Conservation (phyloP, 2,888 invertebrate species). For the Sepioteuthis lessoniana region DNA sequence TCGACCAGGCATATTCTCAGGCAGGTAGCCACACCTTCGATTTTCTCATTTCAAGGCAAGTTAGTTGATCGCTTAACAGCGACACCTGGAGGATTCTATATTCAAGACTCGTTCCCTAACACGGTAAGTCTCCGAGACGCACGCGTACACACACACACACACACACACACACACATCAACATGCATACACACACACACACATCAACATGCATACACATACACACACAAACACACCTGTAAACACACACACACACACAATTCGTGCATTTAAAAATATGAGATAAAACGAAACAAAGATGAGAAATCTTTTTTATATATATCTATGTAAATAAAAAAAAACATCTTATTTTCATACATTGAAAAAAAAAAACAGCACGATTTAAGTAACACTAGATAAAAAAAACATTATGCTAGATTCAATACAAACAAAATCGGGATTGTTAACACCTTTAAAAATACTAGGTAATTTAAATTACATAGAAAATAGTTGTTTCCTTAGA, state of each 20-base stretch:
- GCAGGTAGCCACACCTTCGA: not conserved
- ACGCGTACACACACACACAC: not conserved
- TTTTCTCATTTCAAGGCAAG: not conserved
- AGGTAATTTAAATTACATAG: no score
- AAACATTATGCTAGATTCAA: no score
- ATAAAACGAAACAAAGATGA: no score
- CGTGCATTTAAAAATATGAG: no score
- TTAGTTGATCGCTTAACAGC: not conserved
- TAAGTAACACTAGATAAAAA: no score
- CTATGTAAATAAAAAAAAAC: no score
- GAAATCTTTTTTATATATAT: no score
- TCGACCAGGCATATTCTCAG: not conserved
- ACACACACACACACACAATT: not conserved
- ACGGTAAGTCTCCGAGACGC: not conserved
- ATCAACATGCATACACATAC: not conserved
- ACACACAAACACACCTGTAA: not conserved
- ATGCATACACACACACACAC: not conserved
- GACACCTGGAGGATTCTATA: conserved; percentile 1
- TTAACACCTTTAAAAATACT: no score
- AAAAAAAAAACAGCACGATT: no score
- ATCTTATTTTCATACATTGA: no score
- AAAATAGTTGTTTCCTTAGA: no score
- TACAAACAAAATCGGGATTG: no score
- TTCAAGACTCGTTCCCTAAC: not conserved
- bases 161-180: conserved; percentile 17